Conservation (phyloP, 35 echinoderm and acorn worm genomes). For the Hemicentrotus pulcherrimus region DNA sequence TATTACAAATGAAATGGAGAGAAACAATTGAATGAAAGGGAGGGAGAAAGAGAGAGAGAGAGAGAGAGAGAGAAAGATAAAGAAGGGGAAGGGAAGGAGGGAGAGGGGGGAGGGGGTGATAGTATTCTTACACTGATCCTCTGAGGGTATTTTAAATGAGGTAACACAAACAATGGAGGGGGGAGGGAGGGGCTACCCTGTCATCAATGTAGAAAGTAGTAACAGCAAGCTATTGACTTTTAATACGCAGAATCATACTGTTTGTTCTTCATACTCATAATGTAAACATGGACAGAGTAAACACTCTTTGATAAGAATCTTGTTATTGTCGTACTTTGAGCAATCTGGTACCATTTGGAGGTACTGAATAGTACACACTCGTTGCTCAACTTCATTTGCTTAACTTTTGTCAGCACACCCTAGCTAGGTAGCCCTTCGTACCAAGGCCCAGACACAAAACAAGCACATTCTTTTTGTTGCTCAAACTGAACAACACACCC, state of each 20-base stretch:
- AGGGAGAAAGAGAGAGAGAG: no score
- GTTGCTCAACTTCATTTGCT: not conserved
- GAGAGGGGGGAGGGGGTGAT: no score
- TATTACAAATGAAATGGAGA: no score
- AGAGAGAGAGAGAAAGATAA: no score
- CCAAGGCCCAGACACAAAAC: not conserved
- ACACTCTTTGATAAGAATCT: not conserved
- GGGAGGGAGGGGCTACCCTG: not conserved
- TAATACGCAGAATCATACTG: not conserved
- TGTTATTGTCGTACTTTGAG: not conserved
- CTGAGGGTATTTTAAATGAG: not conserved
- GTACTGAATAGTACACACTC: no score
- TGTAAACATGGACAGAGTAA: not conserved
- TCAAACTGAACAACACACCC: not conserved
- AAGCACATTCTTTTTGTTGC: not conserved
- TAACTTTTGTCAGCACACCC: not conserved
- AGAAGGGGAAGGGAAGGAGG: no score
- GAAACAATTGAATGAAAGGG: no score
- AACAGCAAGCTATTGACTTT: not conserved
- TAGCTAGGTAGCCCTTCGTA: not conserved
- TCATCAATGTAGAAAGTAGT: not conserved
- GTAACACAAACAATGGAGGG: not conserved
- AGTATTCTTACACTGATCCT: not conserved
- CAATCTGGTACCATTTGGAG: no score
- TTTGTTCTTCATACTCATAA: conserved; percentile 12